Evolutionary conservation across 2,113 vertebrate species (phyloP).

Genomic region (Nycticebus coucang): DNA sequence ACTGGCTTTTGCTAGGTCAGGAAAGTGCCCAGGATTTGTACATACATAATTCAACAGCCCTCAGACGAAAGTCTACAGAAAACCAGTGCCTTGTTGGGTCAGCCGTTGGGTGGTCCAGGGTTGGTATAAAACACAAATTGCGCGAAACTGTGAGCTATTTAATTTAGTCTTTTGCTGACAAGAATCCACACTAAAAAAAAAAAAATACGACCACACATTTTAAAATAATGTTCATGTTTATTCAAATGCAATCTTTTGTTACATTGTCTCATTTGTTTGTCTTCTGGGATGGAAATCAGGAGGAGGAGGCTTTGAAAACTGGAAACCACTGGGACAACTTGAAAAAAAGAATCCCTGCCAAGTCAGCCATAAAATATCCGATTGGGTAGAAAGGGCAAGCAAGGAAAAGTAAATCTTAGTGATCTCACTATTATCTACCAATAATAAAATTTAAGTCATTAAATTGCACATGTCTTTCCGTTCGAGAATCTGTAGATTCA

Average conservation of each 20-base stretch:
- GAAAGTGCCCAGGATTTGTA: not conserved
- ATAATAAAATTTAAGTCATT: not conserved
- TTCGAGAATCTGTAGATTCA: not conserved
- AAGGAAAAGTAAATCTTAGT: not conserved
- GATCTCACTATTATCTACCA: not conserved
- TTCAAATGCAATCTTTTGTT: not conserved
- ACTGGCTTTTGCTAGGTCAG: not conserved
- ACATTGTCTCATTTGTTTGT: not conserved
- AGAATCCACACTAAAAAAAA: slow-evolving; percentile 2
- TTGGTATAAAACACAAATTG: not conserved
- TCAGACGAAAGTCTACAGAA: not conserved
- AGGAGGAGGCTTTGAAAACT: not conserved
- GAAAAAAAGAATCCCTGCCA: not conserved
- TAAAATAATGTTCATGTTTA: slow-evolving; percentile 10
- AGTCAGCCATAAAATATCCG: not conserved
- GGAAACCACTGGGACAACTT: not conserved
- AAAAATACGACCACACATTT: not conserved
- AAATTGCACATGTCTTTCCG: not conserved
- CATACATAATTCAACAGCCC: not conserved
- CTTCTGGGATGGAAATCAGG: not conserved
- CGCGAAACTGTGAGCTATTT: not conserved
- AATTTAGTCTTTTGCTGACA: not conserved
- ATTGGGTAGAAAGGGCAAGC: not conserved
- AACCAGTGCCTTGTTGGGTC: not conserved
- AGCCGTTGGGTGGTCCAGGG: not conserved